A percentile compares a stretch with the other conserved stretches of the same genome.
Evolutionary conservation across 2,888 invertebrate species (phyloP).

Genomic region (Piscicola geometra): DNA sequence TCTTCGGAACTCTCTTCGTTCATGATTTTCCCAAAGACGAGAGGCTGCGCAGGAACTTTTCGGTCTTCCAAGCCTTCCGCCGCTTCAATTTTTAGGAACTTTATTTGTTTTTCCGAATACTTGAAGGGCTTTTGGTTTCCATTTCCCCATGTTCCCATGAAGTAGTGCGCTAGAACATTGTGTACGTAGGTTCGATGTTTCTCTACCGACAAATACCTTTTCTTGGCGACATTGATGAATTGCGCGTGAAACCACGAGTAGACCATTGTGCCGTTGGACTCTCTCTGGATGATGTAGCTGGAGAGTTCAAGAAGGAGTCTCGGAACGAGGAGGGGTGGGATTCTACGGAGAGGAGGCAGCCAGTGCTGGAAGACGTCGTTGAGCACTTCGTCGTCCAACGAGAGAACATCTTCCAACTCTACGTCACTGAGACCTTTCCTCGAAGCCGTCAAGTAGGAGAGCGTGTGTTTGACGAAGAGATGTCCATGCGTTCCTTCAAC

Average conservation of each 20-base stretch:
- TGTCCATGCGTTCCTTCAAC: constrained; percentile 45
- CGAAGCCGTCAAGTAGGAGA: constrained; percentile 46
- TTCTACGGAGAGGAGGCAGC: constrained; percentile 48
- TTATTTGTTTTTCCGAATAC: constrained; percentile 38
- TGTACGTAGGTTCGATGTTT: constrained; percentile 44
- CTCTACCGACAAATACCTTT: constrained; percentile 41
- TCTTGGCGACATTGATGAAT: constrained; percentile 42
- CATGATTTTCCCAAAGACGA: constrained; percentile 43
- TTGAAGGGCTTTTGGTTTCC: constrained; percentile 48
- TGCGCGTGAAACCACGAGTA: constrained; percentile 46
- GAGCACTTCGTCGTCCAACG: constrained; percentile 45
- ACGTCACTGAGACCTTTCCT: constrained; percentile 45
- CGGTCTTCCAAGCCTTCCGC: constrained; percentile 47
- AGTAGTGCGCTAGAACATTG: constrained; percentile 50
- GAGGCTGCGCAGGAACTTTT: constrained; percentile 49
- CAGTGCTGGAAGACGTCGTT: constrained; percentile 46
- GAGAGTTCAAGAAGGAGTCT: constrained; percentile 43
- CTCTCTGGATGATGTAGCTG: constrained; percentile 45
- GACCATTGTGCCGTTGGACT: constrained; percentile 45
- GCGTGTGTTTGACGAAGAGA: constrained; percentile 43
- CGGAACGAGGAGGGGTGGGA: constrained; percentile 47
- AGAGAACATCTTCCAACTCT: constrained; percentile 46
- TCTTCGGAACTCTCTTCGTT: neutral
- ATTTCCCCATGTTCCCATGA: constrained; percentile 50
- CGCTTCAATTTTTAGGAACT: constrained; percentile 19